These are phyloP conservation scores for Hirundichthys speculiger DNA, from an alignment of 2,113 vertebrate species.

Conservation along the genomic window DNA sequence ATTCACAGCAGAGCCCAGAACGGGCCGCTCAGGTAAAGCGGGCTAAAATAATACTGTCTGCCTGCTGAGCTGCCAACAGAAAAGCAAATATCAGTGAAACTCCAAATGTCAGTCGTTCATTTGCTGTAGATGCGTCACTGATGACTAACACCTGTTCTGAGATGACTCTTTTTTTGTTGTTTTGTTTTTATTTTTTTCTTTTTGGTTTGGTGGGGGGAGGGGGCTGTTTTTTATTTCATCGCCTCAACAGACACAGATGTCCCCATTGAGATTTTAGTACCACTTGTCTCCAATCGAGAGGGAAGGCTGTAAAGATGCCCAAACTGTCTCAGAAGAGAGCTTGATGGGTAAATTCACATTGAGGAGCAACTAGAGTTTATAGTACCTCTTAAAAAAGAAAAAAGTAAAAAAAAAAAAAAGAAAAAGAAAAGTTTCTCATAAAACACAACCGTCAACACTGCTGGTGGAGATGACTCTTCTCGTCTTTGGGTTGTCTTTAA, in stretches of 20 bases:
- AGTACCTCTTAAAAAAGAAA: slow-evolving; percentile 47
- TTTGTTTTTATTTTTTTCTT: neutral
- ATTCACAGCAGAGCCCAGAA: slow-evolving; percentile 33
- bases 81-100: slow-evolving; percentile 66
- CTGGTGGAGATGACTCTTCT: slow-evolving; percentile 6
- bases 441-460: slow-evolving; percentile 34
- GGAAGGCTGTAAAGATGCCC: slow-evolving; percentile 62
- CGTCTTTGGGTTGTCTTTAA: slow-evolving; percentile 35
- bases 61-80: slow-evolving; percentile 28
- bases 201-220: neutral
- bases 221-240: slow-evolving; percentile 61
- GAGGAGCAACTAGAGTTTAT: slow-evolving; percentile 66
- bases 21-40: slow-evolving; percentile 30
- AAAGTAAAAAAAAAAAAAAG: too few species aligned
- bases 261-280: slow-evolving; percentile 75
- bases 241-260: slow-evolving; percentile 69
- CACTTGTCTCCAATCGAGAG: slow-evolving; percentile 59
- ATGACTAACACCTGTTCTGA: slow-evolving; percentile 72
- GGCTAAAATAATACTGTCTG: slow-evolving; percentile 58
- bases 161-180: slow-evolving; percentile 44
- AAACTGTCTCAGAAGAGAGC: slow-evolving; percentile 53
- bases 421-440: slow-evolving; percentile 25
- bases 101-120: slow-evolving; percentile 72
- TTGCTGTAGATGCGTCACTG: slow-evolving; percentile 62
- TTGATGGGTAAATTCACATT: slow-evolving; percentile 48